Conservation (phyloP, 2,888 invertebrate species). For the Anthophora plumipes region DNA sequence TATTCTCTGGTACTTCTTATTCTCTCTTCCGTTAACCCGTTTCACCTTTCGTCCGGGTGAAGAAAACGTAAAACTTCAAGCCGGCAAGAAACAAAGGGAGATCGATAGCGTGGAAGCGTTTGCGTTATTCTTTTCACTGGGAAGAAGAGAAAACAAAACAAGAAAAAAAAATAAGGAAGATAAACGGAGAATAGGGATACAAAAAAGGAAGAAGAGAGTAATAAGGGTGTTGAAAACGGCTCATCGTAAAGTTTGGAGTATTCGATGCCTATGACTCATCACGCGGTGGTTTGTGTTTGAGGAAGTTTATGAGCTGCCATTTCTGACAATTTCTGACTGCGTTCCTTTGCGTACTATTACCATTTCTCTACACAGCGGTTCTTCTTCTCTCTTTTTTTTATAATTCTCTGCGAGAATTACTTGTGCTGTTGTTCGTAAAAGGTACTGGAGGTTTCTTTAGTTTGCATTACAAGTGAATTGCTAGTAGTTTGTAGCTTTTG, state of each 20-base stretch:
- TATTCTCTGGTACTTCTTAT: conserved; percentile 23
- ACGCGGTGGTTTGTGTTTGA: conserved; percentile 15
- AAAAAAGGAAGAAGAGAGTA: neutral
- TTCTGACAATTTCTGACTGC: conserved; percentile 7
- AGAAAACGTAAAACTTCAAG: conserved; percentile 29
- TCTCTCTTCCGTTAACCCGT: conserved; percentile 39
- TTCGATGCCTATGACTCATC: conserved; percentile 25
- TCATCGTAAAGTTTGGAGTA: conserved; percentile 21
- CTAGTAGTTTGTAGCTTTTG: too few species aligned
- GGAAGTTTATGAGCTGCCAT: conserved; percentile 3
- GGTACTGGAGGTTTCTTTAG: neutral
- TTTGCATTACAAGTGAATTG: neutral
- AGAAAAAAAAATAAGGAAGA: too few species aligned
- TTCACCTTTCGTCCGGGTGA: conserved; percentile 34
- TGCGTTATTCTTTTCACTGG: neutral
- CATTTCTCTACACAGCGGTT: too few species aligned
- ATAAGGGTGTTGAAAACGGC: conserved; percentile 8
- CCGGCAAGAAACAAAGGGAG: conserved; percentile 25
- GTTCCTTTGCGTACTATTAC: neutral
- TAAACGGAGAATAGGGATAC: neutral
- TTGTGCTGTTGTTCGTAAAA: neutral
- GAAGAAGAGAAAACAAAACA: neutral
- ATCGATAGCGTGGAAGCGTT: conserved; percentile 37
- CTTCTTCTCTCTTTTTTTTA: too few species aligned
- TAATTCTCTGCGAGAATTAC: neutral